These are phyloP conservation scores for Limnodromus scolopaceus DNA, from an alignment of 2,797 vertebrate genomes.

Conservation along the genomic window DNA sequence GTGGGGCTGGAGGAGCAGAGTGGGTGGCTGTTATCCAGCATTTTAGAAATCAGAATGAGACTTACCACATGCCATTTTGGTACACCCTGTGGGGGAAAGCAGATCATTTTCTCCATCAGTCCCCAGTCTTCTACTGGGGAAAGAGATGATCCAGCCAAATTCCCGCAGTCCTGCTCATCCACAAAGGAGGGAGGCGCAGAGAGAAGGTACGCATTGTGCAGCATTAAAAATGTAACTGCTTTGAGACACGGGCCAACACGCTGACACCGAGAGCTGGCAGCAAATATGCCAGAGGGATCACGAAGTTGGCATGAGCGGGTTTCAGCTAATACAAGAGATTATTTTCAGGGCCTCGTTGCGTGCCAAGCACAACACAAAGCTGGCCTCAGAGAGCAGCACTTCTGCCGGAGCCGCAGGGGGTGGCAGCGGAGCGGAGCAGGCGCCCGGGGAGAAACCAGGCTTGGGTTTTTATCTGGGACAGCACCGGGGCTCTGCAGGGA, in stretches of 20 bases:
- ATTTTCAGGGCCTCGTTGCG: constrained; percentile 40
- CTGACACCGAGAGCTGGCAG: constrained; percentile 61
- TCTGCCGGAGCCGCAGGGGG: constrained; percentile 6
- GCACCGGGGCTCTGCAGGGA: background rate
- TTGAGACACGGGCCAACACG: constrained; percentile 4
- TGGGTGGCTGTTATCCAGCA: background rate
- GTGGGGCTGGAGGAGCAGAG: constrained; percentile 8
- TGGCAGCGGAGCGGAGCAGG: background rate
- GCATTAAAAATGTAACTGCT: constrained; percentile 11
- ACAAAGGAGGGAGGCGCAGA: background rate
- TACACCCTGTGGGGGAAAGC: constrained; percentile 26
- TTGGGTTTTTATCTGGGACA: constrained; percentile 18
- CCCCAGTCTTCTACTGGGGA: constrained; percentile 9
- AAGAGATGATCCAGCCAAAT: constrained; percentile 19
- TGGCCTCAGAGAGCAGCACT: constrained; percentile 52
- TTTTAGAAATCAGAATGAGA: constrained; percentile 46
- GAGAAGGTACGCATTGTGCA: constrained; percentile 54
- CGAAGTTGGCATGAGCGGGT: constrained; percentile 51
- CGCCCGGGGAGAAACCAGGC: background rate
- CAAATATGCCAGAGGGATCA: constrained; percentile 62
- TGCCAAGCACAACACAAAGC: constrained; percentile 65
- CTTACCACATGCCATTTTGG: constrained; percentile 54
- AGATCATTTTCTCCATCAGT: constrained; percentile 41
- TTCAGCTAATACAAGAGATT: constrained; percentile 70
- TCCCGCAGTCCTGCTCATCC: background rate